Evolutionary conservation across 1,140 invertebrate genomes (phyloP), one percentile per base, ranked within the genome.

Genomic region (Eumaeus atala): DNA sequence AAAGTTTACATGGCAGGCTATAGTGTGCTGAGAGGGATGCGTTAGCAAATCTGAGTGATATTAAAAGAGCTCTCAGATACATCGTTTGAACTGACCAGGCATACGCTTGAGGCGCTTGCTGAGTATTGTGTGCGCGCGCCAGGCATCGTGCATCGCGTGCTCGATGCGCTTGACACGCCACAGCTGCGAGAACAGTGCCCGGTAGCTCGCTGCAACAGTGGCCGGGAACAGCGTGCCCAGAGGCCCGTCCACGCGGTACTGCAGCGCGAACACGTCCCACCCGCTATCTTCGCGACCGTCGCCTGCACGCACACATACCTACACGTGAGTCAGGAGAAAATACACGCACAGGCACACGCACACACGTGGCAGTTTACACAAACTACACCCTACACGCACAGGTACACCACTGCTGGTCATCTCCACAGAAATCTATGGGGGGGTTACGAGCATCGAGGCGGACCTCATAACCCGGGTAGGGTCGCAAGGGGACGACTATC

Each of bases 161-260:
- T 98, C 96, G 91, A 98, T 97, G 61, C 97, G 90, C 83, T 98
- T 99, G 21, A 96, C 93, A 67, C 95, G 91, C 97, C 97, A 99
- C 48, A 99, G 88, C 33, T 96, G 94, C 74, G 95, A 95, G 84
- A 99, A 99, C 9, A 98, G 91, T 53, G 92, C 91, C 67, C 96
- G 91, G 88, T 98, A 98, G 18, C 91, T 92, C 72, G 95, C 93
- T 67, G 93, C 93, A 42, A 94, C 93, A 54, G 84, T 78, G 9
- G 93, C 92, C 56, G 96, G 95, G 71, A 99, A 93, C 70, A 98
- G 93, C 9, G 96, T 98, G 73, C 95, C 95, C 58, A 99, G 93
- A 11, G 97, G 97, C 7, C 97, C 97, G 78, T 95, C 93, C 3
- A 97, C 94, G 56, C 95, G 94, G 84, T 99, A 99, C 77, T 96